These are phyloP conservation scores for Pelochelys cantorii DNA, from an alignment of 2,797 vertebrate species.

Conservation along the genomic window DNA sequence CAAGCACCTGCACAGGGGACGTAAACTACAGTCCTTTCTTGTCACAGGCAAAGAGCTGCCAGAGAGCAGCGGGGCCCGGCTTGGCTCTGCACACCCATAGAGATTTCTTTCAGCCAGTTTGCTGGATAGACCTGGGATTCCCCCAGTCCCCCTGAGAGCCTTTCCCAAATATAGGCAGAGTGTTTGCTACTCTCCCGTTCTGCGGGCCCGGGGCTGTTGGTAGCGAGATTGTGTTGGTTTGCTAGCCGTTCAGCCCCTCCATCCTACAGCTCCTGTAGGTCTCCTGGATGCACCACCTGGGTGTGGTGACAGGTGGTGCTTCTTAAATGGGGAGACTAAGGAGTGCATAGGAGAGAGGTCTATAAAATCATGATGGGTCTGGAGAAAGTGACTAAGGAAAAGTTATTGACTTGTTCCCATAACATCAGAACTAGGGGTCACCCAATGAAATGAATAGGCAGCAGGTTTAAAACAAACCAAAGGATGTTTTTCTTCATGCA, in stretches of 20 bases:
- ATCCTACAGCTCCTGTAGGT: not conserved
- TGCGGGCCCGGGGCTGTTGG: not conserved
- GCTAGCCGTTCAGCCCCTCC: not conserved
- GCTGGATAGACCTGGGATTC: not conserved
- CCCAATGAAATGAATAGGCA: too few relatives aligned
- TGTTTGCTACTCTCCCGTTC: not conserved
- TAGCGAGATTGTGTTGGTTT: not conserved
- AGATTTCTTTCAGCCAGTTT: not conserved
- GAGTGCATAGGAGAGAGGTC: too few relatives aligned
- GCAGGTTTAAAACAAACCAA: too few relatives aligned
- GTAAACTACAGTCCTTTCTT: not conserved
- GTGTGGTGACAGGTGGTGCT: not conserved
- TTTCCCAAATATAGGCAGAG: not conserved
- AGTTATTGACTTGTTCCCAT: too few relatives aligned
- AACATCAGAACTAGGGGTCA: too few relatives aligned
- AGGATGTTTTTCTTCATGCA: too few relatives aligned
- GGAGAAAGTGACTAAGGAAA: too few relatives aligned
- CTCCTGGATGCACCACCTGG: too few relatives aligned
- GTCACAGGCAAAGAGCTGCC: not conserved
- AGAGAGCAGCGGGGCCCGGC: accelerated
- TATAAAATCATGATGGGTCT: too few relatives aligned
- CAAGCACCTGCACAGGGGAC: too few relatives aligned
- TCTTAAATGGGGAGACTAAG: too few relatives aligned
- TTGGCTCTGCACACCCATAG: too few relatives aligned
- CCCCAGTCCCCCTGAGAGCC: not conserved